Evolutionary conservation across 2,797 vertebrate species (phyloP).

Genomic region (Vipera ursinii): DNA sequence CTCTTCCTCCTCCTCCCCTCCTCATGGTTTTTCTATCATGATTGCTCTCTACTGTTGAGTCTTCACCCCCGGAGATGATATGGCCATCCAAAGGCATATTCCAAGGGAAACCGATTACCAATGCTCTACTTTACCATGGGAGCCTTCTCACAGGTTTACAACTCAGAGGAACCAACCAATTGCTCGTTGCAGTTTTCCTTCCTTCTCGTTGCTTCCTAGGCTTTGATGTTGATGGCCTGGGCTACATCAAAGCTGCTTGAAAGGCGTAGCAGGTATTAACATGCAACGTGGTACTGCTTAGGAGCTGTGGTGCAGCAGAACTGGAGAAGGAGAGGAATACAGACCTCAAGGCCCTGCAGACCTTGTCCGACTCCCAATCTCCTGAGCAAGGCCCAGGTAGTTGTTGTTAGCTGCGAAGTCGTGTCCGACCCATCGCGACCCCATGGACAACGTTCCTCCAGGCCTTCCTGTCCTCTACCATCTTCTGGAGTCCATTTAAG

Average conservation of each 20-base stretch:
- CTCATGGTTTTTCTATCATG: neutral
- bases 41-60: neutral
- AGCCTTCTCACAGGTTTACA: neutral
- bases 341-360: neutral
- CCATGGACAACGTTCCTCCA: no score
- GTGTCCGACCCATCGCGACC: no score
- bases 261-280: neutral
- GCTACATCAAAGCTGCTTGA: neutral
- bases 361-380: neutral
- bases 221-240: neutral
- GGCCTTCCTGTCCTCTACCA: no score
- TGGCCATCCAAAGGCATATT: neutral
- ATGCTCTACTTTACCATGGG: neutral
- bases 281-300: neutral
- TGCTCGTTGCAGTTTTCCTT: neutral
- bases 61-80: neutral
- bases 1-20: neutral
- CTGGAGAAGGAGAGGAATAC: neutral
- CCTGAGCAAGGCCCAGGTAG: neutral
- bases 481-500: no score
- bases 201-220: neutral
- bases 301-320: neutral
- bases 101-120: neutral
- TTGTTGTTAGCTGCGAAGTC: no score
- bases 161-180: neutral